These are phyloP conservation scores for Caenorhabditis sinica DNA, from an alignment of 2,888 invertebrate genomes.

Conservation along the genomic window DNA sequence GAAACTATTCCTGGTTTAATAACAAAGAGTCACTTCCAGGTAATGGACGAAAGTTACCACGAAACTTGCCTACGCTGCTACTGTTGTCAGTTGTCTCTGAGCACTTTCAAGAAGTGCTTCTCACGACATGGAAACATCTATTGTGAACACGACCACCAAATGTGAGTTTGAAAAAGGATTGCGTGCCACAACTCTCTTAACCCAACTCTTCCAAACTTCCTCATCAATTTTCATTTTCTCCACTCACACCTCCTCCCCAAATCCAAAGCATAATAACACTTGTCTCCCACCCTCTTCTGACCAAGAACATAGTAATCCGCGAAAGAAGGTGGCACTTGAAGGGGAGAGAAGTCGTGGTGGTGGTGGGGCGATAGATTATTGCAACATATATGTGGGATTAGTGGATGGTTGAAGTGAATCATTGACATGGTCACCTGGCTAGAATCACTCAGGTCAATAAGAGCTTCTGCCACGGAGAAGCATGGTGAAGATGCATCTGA, in stretches of 20 bases:
- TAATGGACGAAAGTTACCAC: slow-evolving; percentile 80
- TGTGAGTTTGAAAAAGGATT: slow-evolving; percentile 73
- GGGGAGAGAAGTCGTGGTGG: not conserved
- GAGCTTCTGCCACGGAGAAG: not conserved
- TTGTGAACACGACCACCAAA: slow-evolving; percentile 80
- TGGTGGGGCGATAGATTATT: slow-evolving; percentile 22
- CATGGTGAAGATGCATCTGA: not conserved
- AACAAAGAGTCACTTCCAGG: slow-evolving; percentile 68
- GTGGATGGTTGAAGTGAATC: slow-evolving; percentile 32
- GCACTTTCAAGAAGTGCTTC: slow-evolving; percentile 76
- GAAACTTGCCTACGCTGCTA: slow-evolving; percentile 81
- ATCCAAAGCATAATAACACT: not conserved
- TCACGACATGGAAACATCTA: slow-evolving; percentile 79
- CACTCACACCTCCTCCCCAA: too few species aligned
- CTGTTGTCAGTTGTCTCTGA: slow-evolving; percentile 75
- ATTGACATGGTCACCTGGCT: slow-evolving; percentile 48
- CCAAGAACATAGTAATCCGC: slow-evolving; percentile 20
- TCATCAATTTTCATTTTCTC: not conserved
- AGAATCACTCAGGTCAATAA: not conserved
- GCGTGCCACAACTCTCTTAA: not conserved
- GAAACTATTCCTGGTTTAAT: too few species aligned
- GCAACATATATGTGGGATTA: slow-evolving; percentile 28
- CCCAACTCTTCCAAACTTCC: slow-evolving; percentile 7
- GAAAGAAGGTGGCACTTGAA: slow-evolving; percentile 14
- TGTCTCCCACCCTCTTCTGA: not conserved